Conservation (phyloP, 2,888 invertebrate species). For the Lumbricus terrestris region DNA sequence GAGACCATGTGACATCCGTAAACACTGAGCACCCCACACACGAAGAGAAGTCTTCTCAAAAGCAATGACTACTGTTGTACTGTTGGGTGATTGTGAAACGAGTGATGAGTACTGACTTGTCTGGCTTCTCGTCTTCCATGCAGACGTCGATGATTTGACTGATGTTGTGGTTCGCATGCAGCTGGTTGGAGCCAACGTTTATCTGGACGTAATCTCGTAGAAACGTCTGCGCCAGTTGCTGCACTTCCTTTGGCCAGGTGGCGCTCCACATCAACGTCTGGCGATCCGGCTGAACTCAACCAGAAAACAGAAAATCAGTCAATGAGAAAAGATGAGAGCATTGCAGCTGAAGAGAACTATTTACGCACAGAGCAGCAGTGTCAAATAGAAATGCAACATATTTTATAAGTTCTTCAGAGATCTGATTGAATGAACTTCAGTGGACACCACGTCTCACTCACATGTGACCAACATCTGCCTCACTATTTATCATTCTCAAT, state of each 20-base stretch:
- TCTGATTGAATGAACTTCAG: no score
- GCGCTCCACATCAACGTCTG: constrained; percentile 99
- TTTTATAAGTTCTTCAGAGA: no score
- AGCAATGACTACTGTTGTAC: no score
- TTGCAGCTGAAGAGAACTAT: no score
- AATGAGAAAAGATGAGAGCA: not conserved
- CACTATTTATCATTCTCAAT: not conserved
- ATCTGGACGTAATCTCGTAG: constrained; percentile 91
- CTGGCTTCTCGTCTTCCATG: constrained; percentile 75
- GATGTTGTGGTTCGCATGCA: constrained; percentile 95
- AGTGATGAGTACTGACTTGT: constrained; percentile 16
- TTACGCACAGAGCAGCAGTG: no score
- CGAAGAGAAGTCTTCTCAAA: not conserved
- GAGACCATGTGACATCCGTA: no score
- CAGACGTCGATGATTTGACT: constrained; percentile 93
- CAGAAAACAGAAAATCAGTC: not conserved
- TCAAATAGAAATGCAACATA: no score
- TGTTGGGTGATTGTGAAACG: not conserved
- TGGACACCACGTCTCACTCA: not conserved
- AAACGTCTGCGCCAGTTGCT: constrained; percentile 91
- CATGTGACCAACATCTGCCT: not conserved
- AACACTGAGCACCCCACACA: no score
- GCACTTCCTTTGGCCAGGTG: constrained; percentile 98
- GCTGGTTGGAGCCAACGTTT: constrained; percentile 91
- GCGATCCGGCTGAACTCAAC: constrained; percentile 69